Conservation (phyloP, 2,797 vertebrate species). For the Scomberomorus guttatus region DNA sequence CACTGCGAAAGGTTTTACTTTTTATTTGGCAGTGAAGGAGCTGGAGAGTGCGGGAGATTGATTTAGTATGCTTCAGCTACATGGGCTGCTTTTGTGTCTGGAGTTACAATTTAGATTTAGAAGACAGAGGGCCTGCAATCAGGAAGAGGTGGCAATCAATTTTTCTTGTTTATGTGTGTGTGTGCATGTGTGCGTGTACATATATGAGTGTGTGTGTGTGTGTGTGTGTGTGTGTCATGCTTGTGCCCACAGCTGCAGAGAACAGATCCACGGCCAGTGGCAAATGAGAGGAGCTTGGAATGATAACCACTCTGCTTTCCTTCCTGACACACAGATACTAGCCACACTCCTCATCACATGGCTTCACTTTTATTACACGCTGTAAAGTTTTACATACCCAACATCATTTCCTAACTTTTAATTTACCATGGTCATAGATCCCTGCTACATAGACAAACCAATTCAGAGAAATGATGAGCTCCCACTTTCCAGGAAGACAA, state of each 20-base stretch:
- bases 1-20: constrained; percentile 61
- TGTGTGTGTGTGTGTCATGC: constrained; percentile 6
- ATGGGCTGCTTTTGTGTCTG: constrained; percentile 78
- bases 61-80: constrained; percentile 77
- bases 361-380: constrained; percentile 33
- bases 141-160: constrained; percentile 84
- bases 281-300: constrained; percentile 55
- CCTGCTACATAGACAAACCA: constrained; percentile 8
- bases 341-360: constrained; percentile 36
- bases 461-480: constrained; percentile 13
- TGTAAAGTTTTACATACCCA: constrained; percentile 2
- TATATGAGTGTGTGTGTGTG: constrained; percentile 4
- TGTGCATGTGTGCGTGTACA: not conserved
- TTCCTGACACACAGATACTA: constrained; percentile 43
- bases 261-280: constrained; percentile 56
- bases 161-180: constrained; percentile 69
- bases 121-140: constrained; percentile 84
- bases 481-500: not conserved
- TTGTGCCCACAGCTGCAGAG: constrained; percentile 59
- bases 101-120: constrained; percentile 86
- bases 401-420: not conserved
- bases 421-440: constrained; percentile 1
- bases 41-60: constrained; percentile 69
- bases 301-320: constrained; percentile 58
- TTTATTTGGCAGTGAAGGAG: constrained; percentile 66